phyloP scores from a whole-genome alignment of 2,888 invertebrate genomes.

The Chrysodeixis includens region DNA sequence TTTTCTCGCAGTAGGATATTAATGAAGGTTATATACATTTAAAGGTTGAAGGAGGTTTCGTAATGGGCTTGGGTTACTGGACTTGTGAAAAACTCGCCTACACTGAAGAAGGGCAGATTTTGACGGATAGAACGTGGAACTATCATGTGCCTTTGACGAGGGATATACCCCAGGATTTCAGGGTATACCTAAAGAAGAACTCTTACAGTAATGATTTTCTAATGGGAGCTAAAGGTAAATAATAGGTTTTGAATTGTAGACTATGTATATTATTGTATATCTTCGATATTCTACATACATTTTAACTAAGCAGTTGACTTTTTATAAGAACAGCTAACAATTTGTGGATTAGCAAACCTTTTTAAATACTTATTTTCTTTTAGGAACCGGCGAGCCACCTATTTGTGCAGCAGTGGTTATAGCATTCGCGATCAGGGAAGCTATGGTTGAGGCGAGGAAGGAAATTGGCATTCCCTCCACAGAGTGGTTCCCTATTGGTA shows the following conservation, averaged over 20 bases:
- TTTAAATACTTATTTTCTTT: no score
- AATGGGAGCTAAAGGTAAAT: constrained; percentile 68
- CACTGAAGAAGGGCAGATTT: constrained; percentile 86
- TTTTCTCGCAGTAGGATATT: background rate
- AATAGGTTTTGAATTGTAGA: no score
- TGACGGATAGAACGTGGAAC: constrained; percentile 92
- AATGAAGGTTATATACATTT: background rate
- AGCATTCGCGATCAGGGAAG: constrained; percentile 89
- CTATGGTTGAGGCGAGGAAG: constrained; percentile 87
- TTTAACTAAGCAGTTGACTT: no score
- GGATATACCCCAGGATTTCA: constrained; percentile 91
- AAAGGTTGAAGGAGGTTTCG: constrained; percentile 91
- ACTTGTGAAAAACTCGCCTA: constrained; percentile 91
- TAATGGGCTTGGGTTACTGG: constrained; percentile 91
- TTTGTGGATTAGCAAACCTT: no score
- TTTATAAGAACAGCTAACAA: no score
- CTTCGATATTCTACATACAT: no score
- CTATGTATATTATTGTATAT: no score
- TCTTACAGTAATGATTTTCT: constrained; percentile 54
- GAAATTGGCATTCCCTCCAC: constrained; percentile 84
- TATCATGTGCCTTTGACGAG: constrained; percentile 91
- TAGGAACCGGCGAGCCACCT: constrained; percentile 82
- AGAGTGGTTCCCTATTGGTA: constrained; percentile 89
- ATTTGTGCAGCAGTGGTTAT: constrained; percentile 72
- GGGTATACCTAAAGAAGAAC: constrained; percentile 84